Percentiles rank a stretch among this genome's conserved stretches.
phyloP scores from a whole-genome alignment of 2,888 invertebrate species.

The Itoplectis maculator region DNA sequence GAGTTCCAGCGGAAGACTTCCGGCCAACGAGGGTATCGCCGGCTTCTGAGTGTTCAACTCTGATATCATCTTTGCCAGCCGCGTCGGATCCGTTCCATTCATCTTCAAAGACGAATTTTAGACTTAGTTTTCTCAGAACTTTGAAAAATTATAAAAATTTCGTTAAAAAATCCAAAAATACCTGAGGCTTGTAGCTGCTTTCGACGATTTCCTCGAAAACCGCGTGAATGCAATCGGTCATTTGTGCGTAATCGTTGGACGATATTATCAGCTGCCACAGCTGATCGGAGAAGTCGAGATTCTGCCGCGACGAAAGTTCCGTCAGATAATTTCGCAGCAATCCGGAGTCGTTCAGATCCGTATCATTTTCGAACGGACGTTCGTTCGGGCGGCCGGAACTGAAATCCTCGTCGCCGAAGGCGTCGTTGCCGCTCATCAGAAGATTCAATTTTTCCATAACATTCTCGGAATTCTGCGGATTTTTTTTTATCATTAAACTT shows the following conservation, averaged over 20 bases:
- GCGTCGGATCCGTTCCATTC: constrained; percentile 72
- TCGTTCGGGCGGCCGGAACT: not conserved
- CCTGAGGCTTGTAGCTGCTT: constrained; percentile 72
- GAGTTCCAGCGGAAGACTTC: constrained; percentile 77
- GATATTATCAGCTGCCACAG: constrained; percentile 74
- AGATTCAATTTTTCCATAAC: constrained; percentile 69
- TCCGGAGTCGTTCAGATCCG: constrained; percentile 64
- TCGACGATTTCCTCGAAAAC: constrained; percentile 72
- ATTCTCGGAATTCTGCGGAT: constrained; percentile 67
- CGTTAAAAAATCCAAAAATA: constrained; percentile 64
- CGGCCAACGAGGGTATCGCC: constrained; percentile 71
- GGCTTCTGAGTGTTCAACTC: constrained; percentile 63
- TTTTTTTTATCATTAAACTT: not conserved
- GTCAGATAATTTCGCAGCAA: constrained; percentile 68
- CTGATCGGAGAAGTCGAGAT: constrained; percentile 76
- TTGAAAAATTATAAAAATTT: too few relatives aligned
- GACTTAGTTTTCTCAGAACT: not conserved
- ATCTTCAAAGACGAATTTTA: constrained; percentile 54
- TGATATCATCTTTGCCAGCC: constrained; percentile 72
- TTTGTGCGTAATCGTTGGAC: constrained; percentile 67
- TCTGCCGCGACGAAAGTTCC: constrained; percentile 70
- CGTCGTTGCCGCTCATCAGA: constrained; percentile 70
- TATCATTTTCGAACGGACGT: constrained; percentile 53
- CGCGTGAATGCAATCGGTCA: constrained; percentile 72
- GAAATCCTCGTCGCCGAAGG: constrained; percentile 30